Conservation (phyloP, 1,140 invertebrate species). For the Amyelois transitella region DNA sequence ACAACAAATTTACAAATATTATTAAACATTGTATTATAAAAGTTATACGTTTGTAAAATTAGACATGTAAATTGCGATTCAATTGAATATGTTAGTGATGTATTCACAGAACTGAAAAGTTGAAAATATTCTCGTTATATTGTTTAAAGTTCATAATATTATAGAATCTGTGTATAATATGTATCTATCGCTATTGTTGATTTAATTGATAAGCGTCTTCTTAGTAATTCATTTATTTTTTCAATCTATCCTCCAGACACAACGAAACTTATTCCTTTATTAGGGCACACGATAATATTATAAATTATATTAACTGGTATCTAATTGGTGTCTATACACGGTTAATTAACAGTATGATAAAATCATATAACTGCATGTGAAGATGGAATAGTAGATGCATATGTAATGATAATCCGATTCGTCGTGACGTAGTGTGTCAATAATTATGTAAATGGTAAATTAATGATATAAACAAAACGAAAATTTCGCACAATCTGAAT, state of each 20-base stretch:
- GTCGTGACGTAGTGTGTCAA: conserved; percentile 19
- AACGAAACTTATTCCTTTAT: conserved; percentile 44
- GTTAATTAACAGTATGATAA: conserved; percentile 40
- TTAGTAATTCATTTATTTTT: conserved; percentile 35
- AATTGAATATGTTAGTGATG: conserved; percentile 63
- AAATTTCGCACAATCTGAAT: conserved; percentile 68
- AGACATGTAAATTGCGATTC: conserved; percentile 47
- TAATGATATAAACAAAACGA: conserved; percentile 59
- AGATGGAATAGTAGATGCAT: conserved; percentile 44
- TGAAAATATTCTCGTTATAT: conserved; percentile 71
- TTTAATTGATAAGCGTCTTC: conserved; percentile 63
- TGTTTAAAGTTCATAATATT: conserved; percentile 50
- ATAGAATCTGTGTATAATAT: conserved; percentile 57
- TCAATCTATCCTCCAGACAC: conserved; percentile 37
- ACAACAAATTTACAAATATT: conserved; percentile 13
- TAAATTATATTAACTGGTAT: conserved; percentile 35
- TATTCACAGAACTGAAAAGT: conserved; percentile 72
- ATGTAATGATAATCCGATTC: conserved; percentile 23
- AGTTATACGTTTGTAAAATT: conserved; percentile 28
- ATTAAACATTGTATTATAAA: conserved; percentile 19
- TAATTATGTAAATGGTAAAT: conserved; percentile 40
- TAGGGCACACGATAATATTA: conserved; percentile 29
- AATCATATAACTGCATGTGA: conserved; percentile 35
- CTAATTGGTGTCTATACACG: conserved; percentile 68
- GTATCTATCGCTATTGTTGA: conserved; percentile 62